Evolutionary conservation across 2,113 vertebrate genomes (phyloP).

Genomic region (Microcebus ravelobensis): DNA sequence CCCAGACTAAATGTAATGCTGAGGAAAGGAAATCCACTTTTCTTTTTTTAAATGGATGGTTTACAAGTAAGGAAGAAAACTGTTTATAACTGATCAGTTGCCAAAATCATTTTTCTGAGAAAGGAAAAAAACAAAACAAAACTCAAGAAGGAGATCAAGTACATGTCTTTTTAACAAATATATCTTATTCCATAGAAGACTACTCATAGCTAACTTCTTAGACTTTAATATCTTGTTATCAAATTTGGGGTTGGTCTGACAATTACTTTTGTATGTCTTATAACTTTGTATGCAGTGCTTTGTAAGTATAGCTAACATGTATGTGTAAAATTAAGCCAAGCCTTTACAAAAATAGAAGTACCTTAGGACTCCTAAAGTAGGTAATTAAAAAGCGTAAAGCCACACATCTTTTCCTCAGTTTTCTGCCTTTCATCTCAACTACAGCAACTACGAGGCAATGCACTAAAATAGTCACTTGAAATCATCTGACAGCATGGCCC

Average conservation of each 20-base stretch:
- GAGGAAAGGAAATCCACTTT: background rate
- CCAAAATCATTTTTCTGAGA: background rate
- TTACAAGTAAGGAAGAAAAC: background rate
- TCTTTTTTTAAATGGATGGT: background rate
- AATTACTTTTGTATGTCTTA: background rate
- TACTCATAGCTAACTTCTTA: background rate
- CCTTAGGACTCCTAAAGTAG: background rate
- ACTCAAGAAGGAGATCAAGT: background rate
- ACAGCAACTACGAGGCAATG: background rate
- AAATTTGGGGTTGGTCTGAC: background rate
- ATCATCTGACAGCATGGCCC: background rate
- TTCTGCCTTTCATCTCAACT: background rate
- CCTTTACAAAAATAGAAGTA: background rate
- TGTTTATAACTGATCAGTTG: background rate
- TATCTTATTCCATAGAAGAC: background rate
- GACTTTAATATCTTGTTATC: background rate
- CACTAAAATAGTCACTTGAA: background rate
- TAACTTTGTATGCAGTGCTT: background rate
- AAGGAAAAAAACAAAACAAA: background rate
- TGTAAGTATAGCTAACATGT: background rate
- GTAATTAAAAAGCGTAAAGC: background rate
- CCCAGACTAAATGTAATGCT: background rate
- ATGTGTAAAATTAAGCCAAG: background rate
- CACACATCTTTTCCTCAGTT: background rate
- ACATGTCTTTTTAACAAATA: background rate